Evolutionary conservation across 92 coral and sea anemone species (phyloP).

Genomic region (Epizoanthus fatuus): DNA sequence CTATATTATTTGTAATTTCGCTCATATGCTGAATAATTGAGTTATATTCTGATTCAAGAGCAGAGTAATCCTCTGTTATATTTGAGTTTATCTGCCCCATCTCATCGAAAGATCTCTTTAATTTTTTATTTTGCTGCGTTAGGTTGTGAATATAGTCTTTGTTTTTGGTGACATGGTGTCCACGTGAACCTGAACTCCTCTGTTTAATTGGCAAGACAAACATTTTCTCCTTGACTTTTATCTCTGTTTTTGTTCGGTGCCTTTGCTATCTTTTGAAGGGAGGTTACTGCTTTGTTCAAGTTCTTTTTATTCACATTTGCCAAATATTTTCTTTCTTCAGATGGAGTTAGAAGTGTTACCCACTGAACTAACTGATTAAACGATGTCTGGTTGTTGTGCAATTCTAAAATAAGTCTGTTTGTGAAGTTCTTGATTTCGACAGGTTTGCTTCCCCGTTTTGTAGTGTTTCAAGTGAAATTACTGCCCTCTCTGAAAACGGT

Average conservation of each 20-base stretch:
- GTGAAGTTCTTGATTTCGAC: conserved; percentile 3
- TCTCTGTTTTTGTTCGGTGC: no score
- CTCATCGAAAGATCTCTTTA: background rate
- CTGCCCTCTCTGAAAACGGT: background rate
- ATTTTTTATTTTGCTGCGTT: background rate
- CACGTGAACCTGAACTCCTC: background rate
- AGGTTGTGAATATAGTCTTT: conserved; percentile 27
- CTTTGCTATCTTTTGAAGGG: conserved; percentile 10
- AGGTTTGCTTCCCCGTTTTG: conserved; percentile 2
- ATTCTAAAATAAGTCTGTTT: background rate
- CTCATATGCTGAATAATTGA: background rate
- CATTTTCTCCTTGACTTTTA: no score
- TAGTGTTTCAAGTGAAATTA: background rate
- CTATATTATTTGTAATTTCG: background rate
- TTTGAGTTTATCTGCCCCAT: background rate
- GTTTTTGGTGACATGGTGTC: conserved; percentile 20
- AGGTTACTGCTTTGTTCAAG: conserved; percentile 5
- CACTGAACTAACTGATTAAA: background rate
- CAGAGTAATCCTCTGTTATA: background rate
- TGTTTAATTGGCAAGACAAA: background rate
- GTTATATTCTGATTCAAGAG: conserved; percentile 2
- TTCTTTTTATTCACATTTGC: conserved; percentile 10
- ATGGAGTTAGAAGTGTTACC: conserved; percentile 1
- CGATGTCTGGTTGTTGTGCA: background rate
- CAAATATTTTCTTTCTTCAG: conserved; percentile 11